Conservation (phyloP, 2,797 vertebrate species). For the Rhabdophis nuchalis region DNA sequence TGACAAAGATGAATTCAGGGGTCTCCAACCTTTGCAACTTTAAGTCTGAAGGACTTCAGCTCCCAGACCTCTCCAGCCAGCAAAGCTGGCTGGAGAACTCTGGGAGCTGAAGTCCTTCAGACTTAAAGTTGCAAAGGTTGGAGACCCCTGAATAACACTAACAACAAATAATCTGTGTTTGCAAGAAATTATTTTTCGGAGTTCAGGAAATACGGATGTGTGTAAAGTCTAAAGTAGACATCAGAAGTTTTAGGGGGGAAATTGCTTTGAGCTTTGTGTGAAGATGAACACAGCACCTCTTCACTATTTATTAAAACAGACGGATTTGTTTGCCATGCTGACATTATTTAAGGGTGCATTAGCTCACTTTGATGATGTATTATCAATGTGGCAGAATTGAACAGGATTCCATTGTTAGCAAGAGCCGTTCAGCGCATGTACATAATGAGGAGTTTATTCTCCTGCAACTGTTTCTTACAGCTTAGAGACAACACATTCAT, state of each 20-base stretch:
- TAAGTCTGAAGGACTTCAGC: too few species aligned
- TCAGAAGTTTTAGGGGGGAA: not conserved
- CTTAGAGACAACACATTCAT: not conserved
- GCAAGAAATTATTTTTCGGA: not conserved
- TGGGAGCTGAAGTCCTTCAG: too few species aligned
- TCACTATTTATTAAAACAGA: not conserved
- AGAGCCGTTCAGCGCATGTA: too few species aligned
- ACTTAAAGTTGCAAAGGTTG: too few species aligned
- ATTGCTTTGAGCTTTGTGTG: not conserved
- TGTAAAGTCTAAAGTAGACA: not conserved
- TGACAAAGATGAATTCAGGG: not conserved
- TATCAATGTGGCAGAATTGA: not conserved
- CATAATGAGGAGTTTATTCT: not conserved
- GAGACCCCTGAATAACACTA: too few species aligned
- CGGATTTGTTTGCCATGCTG: not conserved
- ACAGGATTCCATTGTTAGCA: not conserved
- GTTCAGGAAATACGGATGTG: not conserved
- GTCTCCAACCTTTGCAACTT: too few species aligned
- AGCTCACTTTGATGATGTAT: not conserved
- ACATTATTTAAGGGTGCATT: not conserved
- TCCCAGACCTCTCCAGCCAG: too few species aligned
- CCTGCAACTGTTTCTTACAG: not conserved
- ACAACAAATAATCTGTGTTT: not conserved
- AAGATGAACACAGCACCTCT: not conserved
- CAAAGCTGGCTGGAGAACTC: too few species aligned